Percentiles rank a stretch among this genome's conserved stretches.
Evolutionary conservation across 2,888 invertebrate genomes (phyloP).

Genomic region (Dynastes hyllus): DNA sequence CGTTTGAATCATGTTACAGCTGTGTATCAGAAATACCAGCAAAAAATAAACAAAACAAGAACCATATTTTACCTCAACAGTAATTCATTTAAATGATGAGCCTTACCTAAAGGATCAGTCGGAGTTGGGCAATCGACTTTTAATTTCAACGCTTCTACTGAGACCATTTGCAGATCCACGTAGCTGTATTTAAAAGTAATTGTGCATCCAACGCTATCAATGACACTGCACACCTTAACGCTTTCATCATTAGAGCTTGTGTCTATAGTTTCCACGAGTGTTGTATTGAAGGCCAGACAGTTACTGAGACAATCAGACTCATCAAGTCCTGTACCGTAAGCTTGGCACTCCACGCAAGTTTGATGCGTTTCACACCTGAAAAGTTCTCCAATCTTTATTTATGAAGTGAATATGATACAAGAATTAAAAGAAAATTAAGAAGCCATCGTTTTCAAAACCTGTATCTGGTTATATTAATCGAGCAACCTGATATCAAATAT

Average conservation of each 20-base stretch:
- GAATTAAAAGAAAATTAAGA: too few relatives aligned
- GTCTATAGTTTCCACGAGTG: slow-evolving; percentile 66
- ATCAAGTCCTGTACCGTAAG: slow-evolving; percentile 70
- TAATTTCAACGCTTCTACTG: slow-evolving; percentile 71
- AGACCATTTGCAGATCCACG: slow-evolving; percentile 64
- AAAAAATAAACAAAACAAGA: too few relatives aligned
- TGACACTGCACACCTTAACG: slow-evolving; percentile 69
- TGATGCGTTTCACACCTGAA: slow-evolving; percentile 78
- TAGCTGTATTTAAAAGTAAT: slow-evolving; percentile 71
- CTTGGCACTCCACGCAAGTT: slow-evolving; percentile 81
- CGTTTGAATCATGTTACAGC: too few relatives aligned
- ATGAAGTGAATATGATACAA: background rate
- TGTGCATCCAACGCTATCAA: slow-evolving; percentile 70
- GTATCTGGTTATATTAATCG: too few relatives aligned
- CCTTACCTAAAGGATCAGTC: slow-evolving; percentile 70
- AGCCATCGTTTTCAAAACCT: too few relatives aligned
- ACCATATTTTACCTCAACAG: background rate
- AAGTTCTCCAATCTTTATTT: too few relatives aligned
- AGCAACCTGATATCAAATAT: too few relatives aligned
- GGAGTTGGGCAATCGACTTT: slow-evolving; percentile 67
- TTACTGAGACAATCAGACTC: slow-evolving; percentile 62
- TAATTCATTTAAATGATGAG: background rate
- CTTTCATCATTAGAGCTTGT: slow-evolving; percentile 61
- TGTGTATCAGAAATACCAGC: too few relatives aligned
- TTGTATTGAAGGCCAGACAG: slow-evolving; percentile 64